Evolutionary conservation across 2,888 invertebrate species (phyloP), one percentile per base, ranked within the genome.

Genomic region (Platypus cylindrus): DNA sequence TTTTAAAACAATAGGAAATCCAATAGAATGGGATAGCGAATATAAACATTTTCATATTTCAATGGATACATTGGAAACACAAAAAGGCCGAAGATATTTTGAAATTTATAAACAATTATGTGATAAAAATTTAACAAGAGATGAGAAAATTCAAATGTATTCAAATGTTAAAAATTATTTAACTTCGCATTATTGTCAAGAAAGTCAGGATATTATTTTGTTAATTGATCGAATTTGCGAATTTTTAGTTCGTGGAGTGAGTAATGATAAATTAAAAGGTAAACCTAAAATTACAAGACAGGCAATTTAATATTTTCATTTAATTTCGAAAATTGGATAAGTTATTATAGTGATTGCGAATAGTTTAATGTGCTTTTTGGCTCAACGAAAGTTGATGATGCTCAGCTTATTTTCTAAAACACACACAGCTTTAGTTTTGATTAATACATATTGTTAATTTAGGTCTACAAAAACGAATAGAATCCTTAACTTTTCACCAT

Each of bases 61-160:
- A 44, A 78, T 91, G 79, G 82, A 89, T 47, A 81, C 87, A 1
- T 55, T 83, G 32, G 80, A 79, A 55, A 81, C 79, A 13, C 83
- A 87, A 52, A 73, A 77, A 48, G 86, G 84, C 11, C 84, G 24
- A 64, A 86, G 40, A 38, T 45, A 85, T 27, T 74, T 73, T 37
- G 74, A 75, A 47, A 64, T 87, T n/a, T 87, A 84, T 55, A 70
- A 74, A 47, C 68, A 74, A 33, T 67, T 89, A 46, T 65, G 65
- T 30, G 63, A 68, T 18, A 64, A 70, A 34, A 67, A 73, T 44
- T 55, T 72, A 41, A 65, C 68, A 1, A 66, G 70, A 16, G 74
- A 76, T 40, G 74, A 80, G 47, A 68, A 84, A 20, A 64, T 85
- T 39, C 74, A 80, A 50, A 68, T 79, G 1, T 60, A 89, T 8